Percentiles rank a stretch among this genome's conserved stretches.
These are phyloP conservation scores for Triops longicaudatus DNA, from an alignment of 1,140 invertebrate species.

Conservation along the genomic window DNA sequence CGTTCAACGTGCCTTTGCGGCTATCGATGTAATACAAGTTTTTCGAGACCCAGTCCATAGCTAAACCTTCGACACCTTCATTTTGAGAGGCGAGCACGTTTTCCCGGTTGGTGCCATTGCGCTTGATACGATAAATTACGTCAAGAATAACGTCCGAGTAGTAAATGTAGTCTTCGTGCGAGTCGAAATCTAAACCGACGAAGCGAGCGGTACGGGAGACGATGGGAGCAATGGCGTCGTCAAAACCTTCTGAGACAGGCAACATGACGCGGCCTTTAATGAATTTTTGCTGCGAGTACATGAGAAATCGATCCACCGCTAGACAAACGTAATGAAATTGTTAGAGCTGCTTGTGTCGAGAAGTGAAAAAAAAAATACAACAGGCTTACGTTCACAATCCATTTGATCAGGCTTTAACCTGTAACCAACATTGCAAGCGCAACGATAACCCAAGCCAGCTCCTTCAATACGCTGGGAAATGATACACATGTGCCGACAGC, in stretches of 20 bases:
- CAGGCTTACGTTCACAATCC: constrained; percentile 63
- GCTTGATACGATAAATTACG: constrained; percentile 84
- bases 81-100: constrained; percentile 92
- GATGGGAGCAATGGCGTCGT: constrained; percentile 84
- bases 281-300: constrained; percentile 95
- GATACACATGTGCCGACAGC: constrained; percentile 93
- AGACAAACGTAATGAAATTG: constrained; percentile 32
- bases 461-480: constrained; percentile 68
- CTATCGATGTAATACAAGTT: constrained; percentile 98
- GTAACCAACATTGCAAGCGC: constrained; percentile 89
- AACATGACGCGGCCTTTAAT: constrained; percentile 90
- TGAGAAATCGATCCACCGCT: constrained; percentile 80
- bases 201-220: constrained; percentile 85
- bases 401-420: constrained; percentile 62
- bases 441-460: constrained; percentile 76
- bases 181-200: constrained; percentile 94
- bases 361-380: neutral
- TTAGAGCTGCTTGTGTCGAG: neutral
- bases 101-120: constrained; percentile 77
- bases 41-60: constrained; percentile 93
- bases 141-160: constrained; percentile 96
- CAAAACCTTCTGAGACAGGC: constrained; percentile 79
- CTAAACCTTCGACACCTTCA: constrained; percentile 92
- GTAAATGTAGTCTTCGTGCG: constrained; percentile 83
- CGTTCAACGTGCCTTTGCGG: constrained; percentile 88